A percentile compares a stretch with the other conserved stretches of the same genome.
Evolutionary conservation across 2,888 invertebrate genomes (phyloP).

Genomic region (Parasteatoda lunata): DNA sequence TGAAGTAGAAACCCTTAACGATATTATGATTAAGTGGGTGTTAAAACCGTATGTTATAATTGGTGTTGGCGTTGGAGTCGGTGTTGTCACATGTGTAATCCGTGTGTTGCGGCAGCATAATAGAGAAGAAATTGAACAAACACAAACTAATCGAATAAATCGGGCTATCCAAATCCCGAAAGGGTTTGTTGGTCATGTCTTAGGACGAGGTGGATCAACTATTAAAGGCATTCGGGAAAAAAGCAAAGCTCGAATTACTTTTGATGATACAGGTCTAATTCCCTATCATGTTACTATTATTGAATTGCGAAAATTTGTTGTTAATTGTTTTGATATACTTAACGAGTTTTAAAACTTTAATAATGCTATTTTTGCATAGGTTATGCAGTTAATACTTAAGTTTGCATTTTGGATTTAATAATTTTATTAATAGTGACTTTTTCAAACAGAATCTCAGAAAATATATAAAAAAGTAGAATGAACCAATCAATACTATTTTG

Average conservation of each 20-base stretch:
- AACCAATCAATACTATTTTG: too few species aligned
- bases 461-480: too few species aligned
- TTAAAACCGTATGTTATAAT: constrained; percentile 40
- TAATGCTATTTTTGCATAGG: too few species aligned
- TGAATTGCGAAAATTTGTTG: too few species aligned
- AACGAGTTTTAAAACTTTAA: too few species aligned
- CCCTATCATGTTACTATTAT: too few species aligned
- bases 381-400: too few species aligned
- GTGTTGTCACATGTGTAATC: constrained; percentile 40
- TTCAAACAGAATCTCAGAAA: too few species aligned
- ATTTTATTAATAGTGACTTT: too few species aligned
- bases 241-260: constrained; percentile 29
- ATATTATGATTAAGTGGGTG: constrained; percentile 17
- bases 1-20: too few species aligned
- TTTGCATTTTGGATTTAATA: too few species aligned
- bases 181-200: constrained; percentile 46
- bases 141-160: constrained; percentile 11
- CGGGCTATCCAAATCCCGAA: constrained; percentile 40
- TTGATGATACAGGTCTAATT: constrained; percentile 37
- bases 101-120: constrained; percentile 31
- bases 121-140: constrained; percentile 27
- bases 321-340: too few species aligned
- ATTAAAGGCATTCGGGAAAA: constrained; percentile 55
- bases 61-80: constrained; percentile 53
- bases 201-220: constrained; percentile 45